Conservation (phyloP, 2,113 vertebrate species). For the Oenanthe melanoleuca region DNA sequence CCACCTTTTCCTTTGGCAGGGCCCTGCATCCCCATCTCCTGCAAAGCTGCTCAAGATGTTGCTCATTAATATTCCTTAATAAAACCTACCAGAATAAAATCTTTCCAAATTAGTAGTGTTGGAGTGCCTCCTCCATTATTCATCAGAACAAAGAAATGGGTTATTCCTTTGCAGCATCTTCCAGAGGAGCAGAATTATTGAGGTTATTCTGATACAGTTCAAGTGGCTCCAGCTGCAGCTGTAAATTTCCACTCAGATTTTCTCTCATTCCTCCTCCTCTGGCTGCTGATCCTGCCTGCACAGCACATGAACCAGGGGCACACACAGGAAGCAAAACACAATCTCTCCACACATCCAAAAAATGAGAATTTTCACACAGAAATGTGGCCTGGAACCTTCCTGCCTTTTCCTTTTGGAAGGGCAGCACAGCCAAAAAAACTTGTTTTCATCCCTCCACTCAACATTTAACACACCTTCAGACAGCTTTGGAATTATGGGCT, state of each 20-base stretch:
- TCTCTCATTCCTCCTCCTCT: neutral
- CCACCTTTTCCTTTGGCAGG: neutral
- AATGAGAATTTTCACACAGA: neutral
- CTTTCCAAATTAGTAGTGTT: slow-evolving; percentile 39
- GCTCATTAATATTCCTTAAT: slow-evolving; percentile 55
- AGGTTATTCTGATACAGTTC: slow-evolving; percentile 27
- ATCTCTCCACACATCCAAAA: neutral
- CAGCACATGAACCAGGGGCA: neutral
- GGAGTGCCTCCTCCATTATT: slow-evolving; percentile 61
- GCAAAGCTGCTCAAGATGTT: neutral
- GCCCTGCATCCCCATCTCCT: neutral
- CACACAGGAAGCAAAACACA: neutral
- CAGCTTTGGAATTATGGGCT: neutral
- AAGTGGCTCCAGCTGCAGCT: slow-evolving; percentile 48
- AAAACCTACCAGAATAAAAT: slow-evolving; percentile 46
- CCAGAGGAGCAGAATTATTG: slow-evolving; percentile 18
- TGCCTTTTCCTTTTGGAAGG: neutral
- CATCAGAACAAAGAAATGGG: slow-evolving; percentile 35
- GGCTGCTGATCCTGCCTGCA: neutral
- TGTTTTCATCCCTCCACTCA: neutral
- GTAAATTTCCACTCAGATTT: slow-evolving; percentile 54
- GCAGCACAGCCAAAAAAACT: neutral
- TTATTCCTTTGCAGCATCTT: slow-evolving; percentile 34
- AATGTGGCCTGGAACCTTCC: rapidly evolving
- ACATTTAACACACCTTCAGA: neutral